Evolutionary conservation across 2,888 invertebrate genomes (phyloP).

Genomic region (Amblyjoppa fuscipennis): DNA sequence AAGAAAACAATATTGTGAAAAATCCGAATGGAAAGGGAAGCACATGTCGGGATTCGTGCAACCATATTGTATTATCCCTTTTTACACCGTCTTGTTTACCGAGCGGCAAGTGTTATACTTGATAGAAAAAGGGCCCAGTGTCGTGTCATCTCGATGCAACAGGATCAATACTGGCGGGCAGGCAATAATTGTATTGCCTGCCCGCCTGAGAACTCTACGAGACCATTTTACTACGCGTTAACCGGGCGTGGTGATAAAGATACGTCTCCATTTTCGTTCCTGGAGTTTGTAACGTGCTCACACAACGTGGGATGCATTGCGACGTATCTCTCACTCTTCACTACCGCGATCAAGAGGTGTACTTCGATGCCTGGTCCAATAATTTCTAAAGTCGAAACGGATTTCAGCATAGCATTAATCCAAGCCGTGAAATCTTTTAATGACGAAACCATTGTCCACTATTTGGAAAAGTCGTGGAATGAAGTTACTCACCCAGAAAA

Average conservation of each 20-base stretch:
- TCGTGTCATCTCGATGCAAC: conserved; percentile 23
- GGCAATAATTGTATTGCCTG: too few relatives aligned
- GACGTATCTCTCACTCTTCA: conserved; percentile 10
- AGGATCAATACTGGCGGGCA: too few relatives aligned
- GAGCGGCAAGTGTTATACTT: conserved; percentile 18
- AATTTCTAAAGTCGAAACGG: conserved; percentile 20
- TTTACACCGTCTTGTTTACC: conserved; percentile 17
- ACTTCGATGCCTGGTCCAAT: neutral
- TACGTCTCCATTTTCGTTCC: conserved; percentile 29
- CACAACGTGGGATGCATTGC: conserved; percentile 24
- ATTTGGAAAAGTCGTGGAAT: conserved; percentile 6
- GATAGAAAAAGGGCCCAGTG: conserved; percentile 14
- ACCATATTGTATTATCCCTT: conserved; percentile 10
- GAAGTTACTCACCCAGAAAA: neutral
- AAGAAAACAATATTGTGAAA: neutral
- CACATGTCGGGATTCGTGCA: conserved; percentile 23
- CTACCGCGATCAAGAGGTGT: conserved; percentile 17
- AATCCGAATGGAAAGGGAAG: conserved; percentile 17
- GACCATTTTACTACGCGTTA: conserved; percentile 29
- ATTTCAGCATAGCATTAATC: conserved; percentile 15
- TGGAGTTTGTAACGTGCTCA: conserved; percentile 29
- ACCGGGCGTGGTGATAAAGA: conserved; percentile 4
- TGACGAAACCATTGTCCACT: neutral
- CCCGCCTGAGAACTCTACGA: conserved; percentile 8
- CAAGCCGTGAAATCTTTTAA: conserved; percentile 24